phyloP scores from a whole-genome alignment of 1,140 invertebrate species.

The Helicoverpa zea region DNA sequence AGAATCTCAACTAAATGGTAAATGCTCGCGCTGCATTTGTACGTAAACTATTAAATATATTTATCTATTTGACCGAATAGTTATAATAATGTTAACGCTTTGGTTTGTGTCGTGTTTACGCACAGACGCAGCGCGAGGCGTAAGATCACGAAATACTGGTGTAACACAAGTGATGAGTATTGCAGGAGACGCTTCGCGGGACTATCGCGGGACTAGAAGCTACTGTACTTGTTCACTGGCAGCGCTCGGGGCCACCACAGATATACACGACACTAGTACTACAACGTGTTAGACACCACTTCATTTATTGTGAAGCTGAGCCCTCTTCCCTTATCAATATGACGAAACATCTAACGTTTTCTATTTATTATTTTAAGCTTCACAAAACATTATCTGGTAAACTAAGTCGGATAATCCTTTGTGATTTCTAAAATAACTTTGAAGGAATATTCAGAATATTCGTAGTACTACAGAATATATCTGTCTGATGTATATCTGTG shows the following conservation, averaged over 20 bases:
- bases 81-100: neutral
- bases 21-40: conserved; percentile 9
- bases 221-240: conserved; percentile 15
- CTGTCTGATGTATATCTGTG: too few relatives aligned
- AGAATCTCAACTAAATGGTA: conserved; percentile 43
- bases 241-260: neutral
- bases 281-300: too few relatives aligned
- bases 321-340: too few relatives aligned
- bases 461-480: too few relatives aligned
- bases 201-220: conserved; percentile 69
- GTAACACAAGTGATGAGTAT: conserved; percentile 56
- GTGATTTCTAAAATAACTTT: too few relatives aligned
- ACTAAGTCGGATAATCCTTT: too few relatives aligned
- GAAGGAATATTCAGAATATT: too few relatives aligned
- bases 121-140: neutral
- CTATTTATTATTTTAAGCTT: too few relatives aligned
- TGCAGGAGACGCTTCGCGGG: conserved; percentile 55
- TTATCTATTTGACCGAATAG: neutral
- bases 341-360: too few relatives aligned
- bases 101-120: neutral
- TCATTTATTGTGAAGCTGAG: too few relatives aligned
- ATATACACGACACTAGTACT: neutral
- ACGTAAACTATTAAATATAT: neutral
- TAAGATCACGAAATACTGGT: conserved; percentile 36
- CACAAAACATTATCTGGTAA: too few relatives aligned